phyloP scores from a whole-genome alignment of 1,140 invertebrate species.

The Caenorhabditis briggsae region DNA sequence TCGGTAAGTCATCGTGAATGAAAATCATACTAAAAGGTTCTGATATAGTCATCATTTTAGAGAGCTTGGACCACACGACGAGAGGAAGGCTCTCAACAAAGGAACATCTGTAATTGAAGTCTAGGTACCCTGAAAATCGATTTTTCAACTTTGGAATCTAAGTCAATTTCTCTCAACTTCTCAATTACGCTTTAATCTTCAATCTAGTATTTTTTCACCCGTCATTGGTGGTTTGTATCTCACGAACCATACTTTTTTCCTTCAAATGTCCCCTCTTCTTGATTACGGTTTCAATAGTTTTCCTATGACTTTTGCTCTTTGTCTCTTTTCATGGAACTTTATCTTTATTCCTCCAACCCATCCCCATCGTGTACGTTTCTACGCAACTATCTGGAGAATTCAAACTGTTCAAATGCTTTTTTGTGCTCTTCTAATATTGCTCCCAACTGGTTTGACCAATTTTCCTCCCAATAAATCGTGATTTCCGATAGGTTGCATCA shows the following conservation, averaged over 20 bases:
- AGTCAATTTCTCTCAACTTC: background rate
- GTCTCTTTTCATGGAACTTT: background rate
- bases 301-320: background rate
- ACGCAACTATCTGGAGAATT: slow-evolving; percentile 7
- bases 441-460: background rate
- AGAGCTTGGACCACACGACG: slow-evolving; percentile 6
- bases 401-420: background rate
- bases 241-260: background rate
- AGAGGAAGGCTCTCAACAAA: slow-evolving; percentile 31
- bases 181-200: slow-evolving; percentile 23
- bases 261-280: background rate
- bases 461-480: slow-evolving; percentile 34
- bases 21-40: background rate
- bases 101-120: slow-evolving; percentile 33
- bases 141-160: background rate
- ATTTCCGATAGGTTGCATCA: background rate
- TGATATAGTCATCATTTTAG: slow-evolving; percentile 18
- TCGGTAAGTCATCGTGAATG: background rate
- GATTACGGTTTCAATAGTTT: slow-evolving; percentile 9
- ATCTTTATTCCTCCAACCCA: background rate
- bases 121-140: background rate
- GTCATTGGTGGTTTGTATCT: slow-evolving; percentile 47
- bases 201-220: slow-evolving; percentile 37
- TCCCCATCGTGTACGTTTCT: background rate
- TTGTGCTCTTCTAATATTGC: no score